These are phyloP conservation scores for Onychorhynchus coronatus DNA, from an alignment of 2,113 vertebrate genomes.

Conservation along the genomic window DNA sequence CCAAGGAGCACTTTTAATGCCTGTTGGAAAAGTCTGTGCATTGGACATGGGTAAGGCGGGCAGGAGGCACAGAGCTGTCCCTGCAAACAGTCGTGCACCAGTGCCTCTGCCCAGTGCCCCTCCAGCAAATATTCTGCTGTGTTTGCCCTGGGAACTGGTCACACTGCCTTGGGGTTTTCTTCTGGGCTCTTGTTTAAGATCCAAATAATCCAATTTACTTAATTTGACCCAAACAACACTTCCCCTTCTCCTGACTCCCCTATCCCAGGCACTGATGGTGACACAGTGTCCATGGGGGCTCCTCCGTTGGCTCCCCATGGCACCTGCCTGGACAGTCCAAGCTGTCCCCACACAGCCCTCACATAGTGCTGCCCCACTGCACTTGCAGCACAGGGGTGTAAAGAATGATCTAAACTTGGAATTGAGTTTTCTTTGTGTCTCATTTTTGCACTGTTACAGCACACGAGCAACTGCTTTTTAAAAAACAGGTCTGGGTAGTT, in stretches of 20 bases:
- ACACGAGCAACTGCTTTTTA: neutral
- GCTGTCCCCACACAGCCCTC: neutral
- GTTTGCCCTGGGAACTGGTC: neutral
- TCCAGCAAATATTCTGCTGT: neutral
- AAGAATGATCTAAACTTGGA: neutral
- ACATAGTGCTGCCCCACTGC: neutral
- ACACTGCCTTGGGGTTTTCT: neutral
- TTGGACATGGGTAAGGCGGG: neutral
- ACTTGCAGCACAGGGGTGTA: neutral
- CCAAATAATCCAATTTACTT: neutral
- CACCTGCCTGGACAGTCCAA: accelerated
- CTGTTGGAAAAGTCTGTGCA: neutral
- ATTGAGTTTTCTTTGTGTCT: neutral
- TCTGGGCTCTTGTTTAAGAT: neutral
- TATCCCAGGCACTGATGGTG: neutral
- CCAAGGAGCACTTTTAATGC: neutral
- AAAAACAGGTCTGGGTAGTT: neutral
- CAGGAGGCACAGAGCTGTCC: neutral
- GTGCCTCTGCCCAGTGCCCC: neutral
- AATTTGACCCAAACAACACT: neutral
- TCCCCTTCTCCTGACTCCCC: neutral
- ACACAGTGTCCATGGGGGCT: neutral
- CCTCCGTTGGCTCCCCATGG: neutral
- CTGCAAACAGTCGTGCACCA: neutral
- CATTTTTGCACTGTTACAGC: neutral